Conservation (phyloP, 2,113 vertebrate genomes). For the Nannospalax galili region DNA sequence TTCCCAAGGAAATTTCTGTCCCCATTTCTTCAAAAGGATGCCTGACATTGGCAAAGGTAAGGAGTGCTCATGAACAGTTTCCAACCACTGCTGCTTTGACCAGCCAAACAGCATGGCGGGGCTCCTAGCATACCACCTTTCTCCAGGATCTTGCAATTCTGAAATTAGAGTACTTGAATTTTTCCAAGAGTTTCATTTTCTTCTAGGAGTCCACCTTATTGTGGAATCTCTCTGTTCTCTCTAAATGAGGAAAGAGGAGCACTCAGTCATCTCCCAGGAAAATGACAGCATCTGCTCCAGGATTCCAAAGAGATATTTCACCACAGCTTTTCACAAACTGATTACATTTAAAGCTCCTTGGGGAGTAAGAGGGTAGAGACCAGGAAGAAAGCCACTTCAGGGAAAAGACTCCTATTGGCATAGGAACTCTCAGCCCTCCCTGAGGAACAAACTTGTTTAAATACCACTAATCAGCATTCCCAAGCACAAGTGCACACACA, state of each 20-base stretch:
- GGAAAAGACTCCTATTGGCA: conserved; percentile 73
- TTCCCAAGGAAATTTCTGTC: conserved; percentile 42
- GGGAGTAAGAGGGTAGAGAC: conserved; percentile 45
- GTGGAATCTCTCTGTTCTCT: background rate
- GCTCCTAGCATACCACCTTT: background rate
- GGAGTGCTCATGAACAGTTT: background rate
- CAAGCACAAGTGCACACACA: conserved; percentile 52
- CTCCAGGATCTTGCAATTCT: conserved; percentile 1
- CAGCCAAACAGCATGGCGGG: background rate
- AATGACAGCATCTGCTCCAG: conserved; percentile 68
- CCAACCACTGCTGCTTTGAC: background rate
- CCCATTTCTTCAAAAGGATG: background rate
- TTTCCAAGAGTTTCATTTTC: conserved; percentile 37
- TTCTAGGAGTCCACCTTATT: conserved; percentile 47
- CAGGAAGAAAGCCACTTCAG: conserved; percentile 50
- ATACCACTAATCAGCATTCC: conserved; percentile 63
- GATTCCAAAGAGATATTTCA: conserved; percentile 80
- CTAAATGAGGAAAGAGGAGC: conserved; percentile 47
- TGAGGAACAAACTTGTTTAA: conserved; percentile 72
- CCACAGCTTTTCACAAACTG: conserved; percentile 85
- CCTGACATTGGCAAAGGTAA: conserved; percentile 21
- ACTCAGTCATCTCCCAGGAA: conserved; percentile 64
- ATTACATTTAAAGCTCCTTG: conserved; percentile 86
- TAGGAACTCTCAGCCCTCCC: conserved; percentile 59
- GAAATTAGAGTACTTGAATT: background rate